phyloP scores from a whole-genome alignment of 2,113 vertebrate species.

The Syrrhaptes paradoxus region DNA sequence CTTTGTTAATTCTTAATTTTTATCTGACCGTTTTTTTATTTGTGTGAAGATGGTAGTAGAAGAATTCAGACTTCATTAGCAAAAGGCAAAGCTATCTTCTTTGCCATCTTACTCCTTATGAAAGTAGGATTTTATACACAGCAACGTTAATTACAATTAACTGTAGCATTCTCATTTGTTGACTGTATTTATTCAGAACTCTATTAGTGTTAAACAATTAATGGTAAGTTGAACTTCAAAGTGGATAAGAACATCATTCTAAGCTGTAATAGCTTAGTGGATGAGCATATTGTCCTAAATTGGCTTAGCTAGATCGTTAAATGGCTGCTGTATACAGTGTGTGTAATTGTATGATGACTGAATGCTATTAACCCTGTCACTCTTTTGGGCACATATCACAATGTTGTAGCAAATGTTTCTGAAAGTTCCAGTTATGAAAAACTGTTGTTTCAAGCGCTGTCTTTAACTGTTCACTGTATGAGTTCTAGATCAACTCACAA shows the following conservation, averaged over 20 bases:
- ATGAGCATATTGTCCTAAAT: slow-evolving; percentile 57
- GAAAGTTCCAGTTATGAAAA: neutral
- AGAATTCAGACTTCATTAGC: slow-evolving; percentile 25
- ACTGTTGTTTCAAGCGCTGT: neutral
- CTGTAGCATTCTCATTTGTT: slow-evolving; percentile 37
- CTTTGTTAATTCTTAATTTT: neutral
- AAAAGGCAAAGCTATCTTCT: slow-evolving; percentile 18
- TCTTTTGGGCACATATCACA: neutral
- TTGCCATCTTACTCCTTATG: slow-evolving; percentile 9
- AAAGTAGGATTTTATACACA: slow-evolving; percentile 15
- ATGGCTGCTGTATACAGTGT: neutral
- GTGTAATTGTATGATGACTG: neutral
- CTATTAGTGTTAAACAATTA: slow-evolving; percentile 55
- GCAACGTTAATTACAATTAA: slow-evolving; percentile 54
- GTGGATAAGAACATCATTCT: slow-evolving; percentile 36
- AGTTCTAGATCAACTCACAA: neutral
- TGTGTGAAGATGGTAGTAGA: neutral
- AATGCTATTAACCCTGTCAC: neutral
- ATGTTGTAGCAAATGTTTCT: neutral
- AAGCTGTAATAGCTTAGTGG: slow-evolving; percentile 50
- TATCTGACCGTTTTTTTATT: neutral
- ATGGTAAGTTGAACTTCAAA: slow-evolving; percentile 51
- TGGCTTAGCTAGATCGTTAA: slow-evolving; percentile 50
- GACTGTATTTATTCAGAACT: slow-evolving; percentile 49
- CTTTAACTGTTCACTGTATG: neutral